A percentile compares a stretch with the other conserved stretches of the same genome.
phyloP scores from a whole-genome alignment of 2,797 vertebrate species.

The Chiroxiphia lanceolata region DNA sequence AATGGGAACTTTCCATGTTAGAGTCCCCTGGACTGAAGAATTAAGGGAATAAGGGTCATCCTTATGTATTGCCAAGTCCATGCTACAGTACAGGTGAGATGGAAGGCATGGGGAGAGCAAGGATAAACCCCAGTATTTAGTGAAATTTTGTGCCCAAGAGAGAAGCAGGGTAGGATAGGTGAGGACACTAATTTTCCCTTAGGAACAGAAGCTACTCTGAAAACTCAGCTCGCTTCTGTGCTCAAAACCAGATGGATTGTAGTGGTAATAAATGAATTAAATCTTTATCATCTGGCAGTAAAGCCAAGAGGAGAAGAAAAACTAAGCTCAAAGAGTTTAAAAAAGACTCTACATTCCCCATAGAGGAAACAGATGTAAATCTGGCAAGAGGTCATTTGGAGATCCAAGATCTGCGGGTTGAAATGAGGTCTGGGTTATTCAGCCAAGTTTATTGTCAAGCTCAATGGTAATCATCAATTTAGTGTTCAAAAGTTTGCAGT shows the following conservation, averaged over 20 bases:
- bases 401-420: conserved; percentile 1
- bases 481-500: neutral
- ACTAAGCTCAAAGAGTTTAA: conserved; percentile 44
- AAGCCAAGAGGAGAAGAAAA: conserved; percentile 51
- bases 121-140: neutral
- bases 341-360: conserved; percentile 32
- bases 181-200: neutral
- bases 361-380: conserved; percentile 55
- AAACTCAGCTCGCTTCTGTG: conserved; percentile 40
- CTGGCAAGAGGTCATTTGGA: conserved; percentile 18
- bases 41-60: neutral
- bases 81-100: neutral
- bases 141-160: neutral
- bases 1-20: neutral
- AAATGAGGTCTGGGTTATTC: conserved; percentile 32
- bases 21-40: neutral
- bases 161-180: neutral
- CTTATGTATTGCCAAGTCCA: neutral
- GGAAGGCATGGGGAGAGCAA: neutral
- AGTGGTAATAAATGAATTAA: conserved; percentile 58
- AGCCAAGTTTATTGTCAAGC: conserved; percentile 11
- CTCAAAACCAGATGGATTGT: conserved; percentile 47
- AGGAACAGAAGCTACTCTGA: conserved; percentile 38
- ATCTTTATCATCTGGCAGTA: conserved; percentile 57
- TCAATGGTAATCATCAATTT: neutral